Evolutionary conservation across 2,113 vertebrate genomes (phyloP).

Genomic region (Bucco capensis): DNA sequence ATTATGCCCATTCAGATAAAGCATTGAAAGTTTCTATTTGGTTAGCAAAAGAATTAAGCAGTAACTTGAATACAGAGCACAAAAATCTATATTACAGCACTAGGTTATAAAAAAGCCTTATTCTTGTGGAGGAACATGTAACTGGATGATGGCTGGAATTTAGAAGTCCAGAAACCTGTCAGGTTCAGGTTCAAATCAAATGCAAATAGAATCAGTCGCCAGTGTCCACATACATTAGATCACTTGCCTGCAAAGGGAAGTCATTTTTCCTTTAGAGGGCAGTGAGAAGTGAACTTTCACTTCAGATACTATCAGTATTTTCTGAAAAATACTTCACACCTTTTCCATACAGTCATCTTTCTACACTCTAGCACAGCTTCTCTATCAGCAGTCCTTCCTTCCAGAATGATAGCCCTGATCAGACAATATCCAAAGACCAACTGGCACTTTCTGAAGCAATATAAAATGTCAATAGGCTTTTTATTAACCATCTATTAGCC

Average conservation of each 20-base stretch:
- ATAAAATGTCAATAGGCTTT: background rate
- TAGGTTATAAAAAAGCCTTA: background rate
- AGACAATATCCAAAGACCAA: background rate
- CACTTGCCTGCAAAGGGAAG: background rate
- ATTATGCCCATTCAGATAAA: background rate
- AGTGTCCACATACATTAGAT: rapidly evolving
- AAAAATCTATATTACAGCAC: background rate
- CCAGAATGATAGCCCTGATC: background rate
- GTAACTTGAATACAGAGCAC: background rate
- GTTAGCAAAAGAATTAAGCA: background rate
- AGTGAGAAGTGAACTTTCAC: background rate
- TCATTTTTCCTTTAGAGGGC: background rate
- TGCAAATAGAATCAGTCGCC: background rate
- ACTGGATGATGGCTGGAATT: background rate
- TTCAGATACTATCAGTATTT: background rate
- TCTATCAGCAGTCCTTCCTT: background rate
- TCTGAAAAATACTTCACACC: background rate
- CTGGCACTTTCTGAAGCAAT: background rate
- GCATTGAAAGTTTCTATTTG: background rate
- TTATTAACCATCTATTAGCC: background rate
- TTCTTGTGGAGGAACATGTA: background rate
- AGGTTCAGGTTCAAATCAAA: background rate
- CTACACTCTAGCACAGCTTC: background rate
- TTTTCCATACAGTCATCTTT: background rate
- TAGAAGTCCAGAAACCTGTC: background rate